Evolutionary conservation across 2,797 vertebrate genomes (phyloP), one percentile per base, ranked within the genome.

Genomic region (Ptychobarbus kaznakovi): DNA sequence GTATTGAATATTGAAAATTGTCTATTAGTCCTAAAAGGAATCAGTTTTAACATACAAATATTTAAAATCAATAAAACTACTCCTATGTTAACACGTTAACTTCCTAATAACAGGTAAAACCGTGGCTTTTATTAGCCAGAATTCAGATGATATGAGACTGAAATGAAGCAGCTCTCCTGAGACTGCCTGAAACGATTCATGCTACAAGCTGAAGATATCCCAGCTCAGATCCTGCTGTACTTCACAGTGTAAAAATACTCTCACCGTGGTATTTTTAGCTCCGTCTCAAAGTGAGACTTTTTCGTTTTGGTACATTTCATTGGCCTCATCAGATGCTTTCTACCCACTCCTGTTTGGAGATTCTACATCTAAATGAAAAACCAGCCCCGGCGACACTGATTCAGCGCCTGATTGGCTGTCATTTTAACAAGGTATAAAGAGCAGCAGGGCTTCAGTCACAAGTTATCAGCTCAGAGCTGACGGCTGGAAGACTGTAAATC

Each of bases 231-330:
- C 56, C n/a, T 18, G 28, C 53, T 28, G 10, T 35, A 79, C 80
- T 63, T 18, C 7, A 8, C 5, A 69, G 68, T 22, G 61, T 83
- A 38, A 78, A 77, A 66, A 72, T 77, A 85, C 82, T 35, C 79
- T 22, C 58, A 72, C 32, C 6, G 1, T 3, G 1, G 22, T 87
- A 79, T 87, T 84, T 84, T 81, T 81, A 75, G 78, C 76, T 46
- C 18, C 0, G 11, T 32, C n/a, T 16, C 77, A 70, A 83, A 85
- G 53, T 0, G 28, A 58, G 75, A 53, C 70, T 66, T 68, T 82
- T 68, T 49, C 73, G 25, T 63, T 65, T 65, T 38, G 25, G 81
- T n/a, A 38, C 40, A 63, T 35, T 74, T 82, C 40, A 51, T 63
- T n/a, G 8, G 20, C 12, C n/a, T 35, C 1, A 58, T 81, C 58